Evolutionary conservation across 2,113 vertebrate genomes (phyloP).

Genomic region (Perognathus longimembris): DNA sequence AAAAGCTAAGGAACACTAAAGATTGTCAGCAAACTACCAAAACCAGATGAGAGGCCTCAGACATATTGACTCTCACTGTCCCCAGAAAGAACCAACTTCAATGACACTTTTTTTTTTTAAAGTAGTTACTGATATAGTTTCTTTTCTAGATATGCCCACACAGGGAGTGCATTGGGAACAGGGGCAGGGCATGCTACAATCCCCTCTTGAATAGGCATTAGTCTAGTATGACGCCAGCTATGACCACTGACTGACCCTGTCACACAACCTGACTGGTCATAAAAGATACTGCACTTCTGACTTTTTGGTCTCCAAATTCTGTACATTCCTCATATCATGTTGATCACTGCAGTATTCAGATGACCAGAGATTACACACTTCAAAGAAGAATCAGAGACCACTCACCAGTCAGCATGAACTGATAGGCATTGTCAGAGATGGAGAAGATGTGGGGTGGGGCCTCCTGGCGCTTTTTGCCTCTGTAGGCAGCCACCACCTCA

Average conservation of each 20-base stretch:
- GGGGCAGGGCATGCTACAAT: neutral
- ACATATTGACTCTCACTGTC: neutral
- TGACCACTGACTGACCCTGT: neutral
- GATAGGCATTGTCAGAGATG: slow-evolving; percentile 88
- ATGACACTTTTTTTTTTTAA: neutral
- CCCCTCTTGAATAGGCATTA: neutral
- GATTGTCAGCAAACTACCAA: neutral
- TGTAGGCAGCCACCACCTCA: slow-evolving; percentile 85
- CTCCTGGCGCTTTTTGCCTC: slow-evolving; percentile 93
- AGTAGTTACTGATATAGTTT: neutral
- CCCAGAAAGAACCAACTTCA: neutral
- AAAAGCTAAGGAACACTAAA: neutral
- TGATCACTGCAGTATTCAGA: neutral
- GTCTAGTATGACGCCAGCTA: neutral
- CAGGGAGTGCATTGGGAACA: neutral
- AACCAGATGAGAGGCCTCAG: neutral
- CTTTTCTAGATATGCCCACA: neutral
- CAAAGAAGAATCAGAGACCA: slow-evolving; percentile 73
- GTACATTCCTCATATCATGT: neutral
- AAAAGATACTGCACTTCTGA: neutral
- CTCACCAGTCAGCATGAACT: slow-evolving; percentile 89
- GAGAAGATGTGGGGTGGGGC: slow-evolving; percentile 94
- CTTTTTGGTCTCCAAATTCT: neutral
- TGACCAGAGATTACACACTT: neutral
- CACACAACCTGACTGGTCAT: neutral